A percentile compares a stretch with the other conserved stretches of the same genome.
Evolutionary conservation across 2,113 vertebrate genomes (phyloP).

Genomic region (Oreotrochilus melanogaster): DNA sequence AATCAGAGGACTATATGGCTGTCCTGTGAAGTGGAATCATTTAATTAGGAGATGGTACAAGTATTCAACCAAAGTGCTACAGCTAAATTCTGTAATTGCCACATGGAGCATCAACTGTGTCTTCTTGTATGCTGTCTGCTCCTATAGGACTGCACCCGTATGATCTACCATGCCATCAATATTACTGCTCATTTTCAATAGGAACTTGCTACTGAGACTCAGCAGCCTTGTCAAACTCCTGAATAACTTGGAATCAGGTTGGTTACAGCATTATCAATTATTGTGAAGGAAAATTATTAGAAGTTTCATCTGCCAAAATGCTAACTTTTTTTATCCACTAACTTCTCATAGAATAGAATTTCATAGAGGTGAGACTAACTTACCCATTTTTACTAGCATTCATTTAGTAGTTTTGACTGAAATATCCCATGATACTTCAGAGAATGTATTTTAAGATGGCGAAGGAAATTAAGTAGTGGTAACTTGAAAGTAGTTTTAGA

Average conservation of each 20-base stretch:
- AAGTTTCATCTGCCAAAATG: background rate
- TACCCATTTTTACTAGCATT: background rate
- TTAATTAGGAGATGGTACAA: conserved; percentile 59
- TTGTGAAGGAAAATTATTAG: background rate
- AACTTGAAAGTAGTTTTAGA: background rate
- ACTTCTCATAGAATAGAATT: too few species aligned
- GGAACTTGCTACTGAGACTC: background rate
- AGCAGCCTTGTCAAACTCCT: background rate
- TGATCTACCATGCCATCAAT: conserved; percentile 27
- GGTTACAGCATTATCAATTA: background rate
- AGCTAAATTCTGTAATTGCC: conserved; percentile 63
- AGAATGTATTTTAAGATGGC: background rate
- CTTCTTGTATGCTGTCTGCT: conserved; percentile 52
- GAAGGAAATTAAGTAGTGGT: background rate
- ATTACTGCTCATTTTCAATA: background rate
- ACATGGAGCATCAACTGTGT: conserved; percentile 59
- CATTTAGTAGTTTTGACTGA: background rate
- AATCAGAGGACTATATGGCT: background rate
- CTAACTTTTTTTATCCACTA: too few species aligned
- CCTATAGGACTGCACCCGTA: conserved; percentile 6
- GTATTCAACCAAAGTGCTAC: conserved; percentile 42
- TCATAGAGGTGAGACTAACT: too few species aligned
- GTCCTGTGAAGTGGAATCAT: conserved; percentile 63
- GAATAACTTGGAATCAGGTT: background rate
- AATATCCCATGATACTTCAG: background rate